These are phyloP conservation scores for Oxyruncus cristatus DNA, from an alignment of 2,113 vertebrate genomes.

Conservation along the genomic window DNA sequence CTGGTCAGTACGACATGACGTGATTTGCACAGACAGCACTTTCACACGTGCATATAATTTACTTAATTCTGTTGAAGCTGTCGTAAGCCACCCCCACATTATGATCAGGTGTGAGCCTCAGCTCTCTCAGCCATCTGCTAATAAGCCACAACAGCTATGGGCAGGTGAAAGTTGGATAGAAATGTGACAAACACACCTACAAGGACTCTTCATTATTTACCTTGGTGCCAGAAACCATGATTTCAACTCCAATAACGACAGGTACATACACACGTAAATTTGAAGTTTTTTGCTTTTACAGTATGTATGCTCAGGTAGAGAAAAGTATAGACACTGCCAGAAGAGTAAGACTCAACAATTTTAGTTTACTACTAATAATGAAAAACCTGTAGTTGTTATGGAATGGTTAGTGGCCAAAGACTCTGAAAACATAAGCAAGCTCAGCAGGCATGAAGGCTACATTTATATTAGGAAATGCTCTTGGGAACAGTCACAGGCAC, in stretches of 20 bases:
- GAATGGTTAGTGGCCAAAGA: background rate
- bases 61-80: background rate
- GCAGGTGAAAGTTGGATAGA: background rate
- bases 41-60: background rate
- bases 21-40: background rate
- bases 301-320: background rate
- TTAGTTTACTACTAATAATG: background rate
- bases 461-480: background rate
- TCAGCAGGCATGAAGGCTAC: background rate
- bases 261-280: background rate
- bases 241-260: background rate
- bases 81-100: background rate
- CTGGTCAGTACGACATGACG: accelerated
- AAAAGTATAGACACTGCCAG: background rate
- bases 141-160: background rate
- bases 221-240: background rate
- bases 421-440: background rate
- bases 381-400: background rate
- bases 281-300: background rate
- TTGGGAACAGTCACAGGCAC: background rate
- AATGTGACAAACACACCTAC: background rate
- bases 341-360: background rate
- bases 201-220: background rate
- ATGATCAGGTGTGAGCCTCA: background rate
- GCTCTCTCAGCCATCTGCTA: background rate